These are phyloP conservation scores for Brachyhypopomus occidentalis DNA, from an alignment of 2,113 vertebrate species.

Conservation along the genomic window DNA sequence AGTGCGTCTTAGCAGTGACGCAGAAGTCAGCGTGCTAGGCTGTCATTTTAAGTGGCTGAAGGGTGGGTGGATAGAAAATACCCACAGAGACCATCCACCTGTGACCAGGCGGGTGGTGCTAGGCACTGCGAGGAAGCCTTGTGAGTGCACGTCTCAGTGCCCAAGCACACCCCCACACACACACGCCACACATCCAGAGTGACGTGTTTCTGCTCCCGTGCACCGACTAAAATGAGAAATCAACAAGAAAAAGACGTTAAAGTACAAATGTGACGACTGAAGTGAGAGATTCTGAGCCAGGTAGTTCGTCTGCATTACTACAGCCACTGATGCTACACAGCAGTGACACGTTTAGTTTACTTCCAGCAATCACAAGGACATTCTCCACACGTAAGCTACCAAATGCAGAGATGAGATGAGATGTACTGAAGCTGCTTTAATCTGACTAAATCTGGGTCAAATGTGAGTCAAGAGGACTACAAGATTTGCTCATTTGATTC, in stretches of 20 bases:
- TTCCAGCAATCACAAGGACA: neutral
- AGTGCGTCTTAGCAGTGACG: constrained; percentile 1
- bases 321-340: neutral
- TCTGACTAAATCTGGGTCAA: neutral
- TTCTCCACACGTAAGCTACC: neutral
- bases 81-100: constrained; percentile 23
- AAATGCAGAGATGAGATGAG: neutral
- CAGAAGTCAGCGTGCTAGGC: neutral
- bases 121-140: neutral
- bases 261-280: too few species aligned
- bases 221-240: neutral
- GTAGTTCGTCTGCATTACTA: neutral
- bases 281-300: neutral
- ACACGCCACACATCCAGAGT: constrained; percentile 27
- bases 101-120: neutral
- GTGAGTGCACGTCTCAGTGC: constrained; percentile 8
- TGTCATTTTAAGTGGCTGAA: constrained; percentile 15
- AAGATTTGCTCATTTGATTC: neutral
- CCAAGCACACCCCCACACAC: constrained; percentile 45
- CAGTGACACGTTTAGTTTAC: neutral
- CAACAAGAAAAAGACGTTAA: too few species aligned
- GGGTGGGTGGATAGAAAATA: neutral
- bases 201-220: constrained; percentile 15
- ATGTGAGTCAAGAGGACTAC: neutral
- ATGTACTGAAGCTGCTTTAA: neutral